These are phyloP conservation scores for Clinocottus analis DNA, from an alignment of 2,113 vertebrate species.

Conservation along the genomic window DNA sequence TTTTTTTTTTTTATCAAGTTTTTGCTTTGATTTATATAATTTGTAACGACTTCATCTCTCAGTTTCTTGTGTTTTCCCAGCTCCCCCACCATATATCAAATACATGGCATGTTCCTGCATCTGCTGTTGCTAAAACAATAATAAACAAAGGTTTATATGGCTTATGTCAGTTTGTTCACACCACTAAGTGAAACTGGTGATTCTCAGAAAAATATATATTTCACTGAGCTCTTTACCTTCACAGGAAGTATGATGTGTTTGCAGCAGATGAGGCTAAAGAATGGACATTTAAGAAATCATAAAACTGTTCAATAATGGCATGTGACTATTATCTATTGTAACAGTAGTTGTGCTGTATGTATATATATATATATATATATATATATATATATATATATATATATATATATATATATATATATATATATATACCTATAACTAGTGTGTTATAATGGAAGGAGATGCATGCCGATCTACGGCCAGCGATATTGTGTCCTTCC, in stretches of 20 bases:
- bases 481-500: slow-evolving; percentile 46
- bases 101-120: background rate
- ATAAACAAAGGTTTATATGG: background rate
- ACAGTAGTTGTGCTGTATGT: too few relatives aligned
- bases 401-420: too few relatives aligned
- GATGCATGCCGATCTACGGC: slow-evolving; percentile 20
- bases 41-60: background rate
- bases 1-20: slow-evolving; percentile 15
- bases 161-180: background rate
- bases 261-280: background rate
- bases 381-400: too few relatives aligned
- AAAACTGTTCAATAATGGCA: too few relatives aligned
- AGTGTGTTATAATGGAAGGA: slow-evolving; percentile 22
- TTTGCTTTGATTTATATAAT: background rate
- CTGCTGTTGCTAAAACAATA: background rate
- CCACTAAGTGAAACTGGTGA: background rate
- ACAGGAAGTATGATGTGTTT: background rate
- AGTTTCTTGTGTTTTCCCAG: background rate
- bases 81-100: too few relatives aligned
- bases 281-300: background rate
- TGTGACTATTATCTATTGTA: too few relatives aligned
- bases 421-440: too few relatives aligned
- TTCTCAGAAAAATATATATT: background rate
- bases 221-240: background rate
- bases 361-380: too few relatives aligned